These are phyloP conservation scores for Oreochromis tanganicae DNA, from an alignment of 2,113 vertebrate genomes.

Conservation along the genomic window DNA sequence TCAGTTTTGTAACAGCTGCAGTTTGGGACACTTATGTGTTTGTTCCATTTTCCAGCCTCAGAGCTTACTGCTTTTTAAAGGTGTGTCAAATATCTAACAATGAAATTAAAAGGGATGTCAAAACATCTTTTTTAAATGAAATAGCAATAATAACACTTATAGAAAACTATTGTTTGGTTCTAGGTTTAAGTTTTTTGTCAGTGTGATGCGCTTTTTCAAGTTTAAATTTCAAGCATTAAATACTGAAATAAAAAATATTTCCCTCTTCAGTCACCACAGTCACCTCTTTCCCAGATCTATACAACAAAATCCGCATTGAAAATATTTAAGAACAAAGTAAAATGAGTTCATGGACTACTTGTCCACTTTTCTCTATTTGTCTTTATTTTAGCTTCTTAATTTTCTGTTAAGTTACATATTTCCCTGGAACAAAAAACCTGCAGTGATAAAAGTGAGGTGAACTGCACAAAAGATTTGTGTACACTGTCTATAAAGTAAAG, in stretches of 20 bases:
- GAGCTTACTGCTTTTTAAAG: neutral
- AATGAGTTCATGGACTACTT: neutral
- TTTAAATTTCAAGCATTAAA: neutral
- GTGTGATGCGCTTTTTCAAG: neutral
- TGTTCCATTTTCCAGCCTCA: neutral
- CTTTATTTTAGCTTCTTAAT: neutral
- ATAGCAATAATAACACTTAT: neutral
- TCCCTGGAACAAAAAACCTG: neutral
- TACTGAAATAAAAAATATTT: neutral
- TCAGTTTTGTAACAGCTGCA: neutral
- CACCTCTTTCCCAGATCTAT: neutral
- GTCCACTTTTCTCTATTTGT: neutral
- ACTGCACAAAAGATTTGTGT: neutral
- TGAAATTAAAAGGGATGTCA: neutral
- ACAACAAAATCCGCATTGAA: neutral
- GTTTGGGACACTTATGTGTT: neutral
- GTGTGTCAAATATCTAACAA: neutral
- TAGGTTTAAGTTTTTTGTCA: too few species aligned
- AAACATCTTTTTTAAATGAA: neutral
- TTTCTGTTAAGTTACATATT: neutral
- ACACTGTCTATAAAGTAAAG: neutral
- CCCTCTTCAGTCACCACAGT: neutral
- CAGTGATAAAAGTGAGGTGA: neutral
- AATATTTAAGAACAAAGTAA: neutral
- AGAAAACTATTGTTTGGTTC: too few species aligned